A percentile compares a stretch with the other conserved stretches of the same genome.
Evolutionary conservation across 1,140 invertebrate species (phyloP).

Genomic region (Adelges cooleyi): DNA sequence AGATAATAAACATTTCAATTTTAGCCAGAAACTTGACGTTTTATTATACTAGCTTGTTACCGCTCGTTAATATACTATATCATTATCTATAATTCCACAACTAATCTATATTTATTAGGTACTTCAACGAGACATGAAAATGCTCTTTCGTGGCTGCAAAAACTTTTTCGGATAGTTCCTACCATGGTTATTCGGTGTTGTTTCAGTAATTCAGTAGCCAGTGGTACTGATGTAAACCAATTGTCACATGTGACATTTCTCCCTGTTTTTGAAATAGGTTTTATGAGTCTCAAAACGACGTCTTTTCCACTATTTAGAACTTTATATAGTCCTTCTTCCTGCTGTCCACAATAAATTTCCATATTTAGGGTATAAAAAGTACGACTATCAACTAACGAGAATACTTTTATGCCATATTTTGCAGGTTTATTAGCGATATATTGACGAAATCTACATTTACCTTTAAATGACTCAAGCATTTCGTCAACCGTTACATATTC

Average conservation of each 20-base stretch:
- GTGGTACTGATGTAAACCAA: slow-evolving; percentile 36
- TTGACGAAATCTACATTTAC: not conserved
- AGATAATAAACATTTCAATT: too few relatives aligned
- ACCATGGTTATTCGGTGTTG: slow-evolving; percentile 30
- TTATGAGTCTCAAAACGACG: slow-evolving; percentile 24
- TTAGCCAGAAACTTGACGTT: too few relatives aligned
- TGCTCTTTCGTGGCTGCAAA: too few relatives aligned
- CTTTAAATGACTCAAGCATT: not conserved
- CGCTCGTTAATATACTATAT: too few relatives aligned
- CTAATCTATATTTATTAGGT: too few relatives aligned
- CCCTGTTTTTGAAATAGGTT: slow-evolving; percentile 33
- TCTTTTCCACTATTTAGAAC: slow-evolving; percentile 32
- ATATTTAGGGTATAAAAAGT: slow-evolving; percentile 36
- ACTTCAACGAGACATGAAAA: too few relatives aligned
- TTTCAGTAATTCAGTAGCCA: slow-evolving; percentile 34
- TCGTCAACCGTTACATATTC: not conserved
- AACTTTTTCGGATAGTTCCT: slow-evolving; percentile 37
- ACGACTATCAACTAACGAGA: slow-evolving; percentile 34
- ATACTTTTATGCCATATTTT: slow-evolving; percentile 42
- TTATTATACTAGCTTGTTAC: too few relatives aligned
- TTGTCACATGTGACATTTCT: slow-evolving; percentile 37
- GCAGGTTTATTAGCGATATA: slow-evolving; percentile 32
- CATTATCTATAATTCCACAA: too few relatives aligned
- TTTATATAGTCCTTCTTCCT: slow-evolving; percentile 35
- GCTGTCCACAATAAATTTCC: slow-evolving; percentile 37